These are phyloP conservation scores for Eupithecia inturbata DNA, from an alignment of 2,888 invertebrate genomes.

Conservation along the genomic window DNA sequence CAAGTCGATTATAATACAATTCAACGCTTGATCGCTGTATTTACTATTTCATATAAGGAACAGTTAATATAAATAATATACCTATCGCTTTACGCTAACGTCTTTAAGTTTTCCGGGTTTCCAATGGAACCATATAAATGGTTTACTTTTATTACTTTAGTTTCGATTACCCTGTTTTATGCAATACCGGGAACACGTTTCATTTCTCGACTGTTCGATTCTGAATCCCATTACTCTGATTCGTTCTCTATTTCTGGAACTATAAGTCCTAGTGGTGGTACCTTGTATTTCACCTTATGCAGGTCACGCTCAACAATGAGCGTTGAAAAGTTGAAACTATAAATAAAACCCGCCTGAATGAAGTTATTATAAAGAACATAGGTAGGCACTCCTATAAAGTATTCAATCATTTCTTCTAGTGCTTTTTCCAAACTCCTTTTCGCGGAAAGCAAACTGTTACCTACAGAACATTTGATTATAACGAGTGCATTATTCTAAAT, in stretches of 20 bases:
- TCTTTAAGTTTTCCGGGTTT: slow-evolving; percentile 59
- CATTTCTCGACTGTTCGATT: slow-evolving; percentile 51
- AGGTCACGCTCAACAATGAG: slow-evolving; percentile 38
- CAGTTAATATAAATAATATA: slow-evolving; percentile 37
- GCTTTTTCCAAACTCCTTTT: slow-evolving; percentile 46
- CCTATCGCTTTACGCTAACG: slow-evolving; percentile 47
- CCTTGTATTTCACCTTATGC: slow-evolving; percentile 14
- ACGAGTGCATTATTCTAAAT: slow-evolving; percentile 68
- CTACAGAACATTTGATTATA: slow-evolving; percentile 61
- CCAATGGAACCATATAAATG: slow-evolving; percentile 57
- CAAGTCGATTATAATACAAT: background rate
- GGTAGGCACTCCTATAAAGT: background rate
- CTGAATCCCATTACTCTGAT: slow-evolving; percentile 43
- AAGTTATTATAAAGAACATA: slow-evolving; percentile 17
- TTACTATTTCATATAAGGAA: slow-evolving; percentile 2
- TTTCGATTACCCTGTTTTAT: slow-evolving; percentile 55
- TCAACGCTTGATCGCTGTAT: background rate
- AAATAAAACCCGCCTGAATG: slow-evolving; percentile 19
- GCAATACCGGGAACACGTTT: slow-evolving; percentile 55
- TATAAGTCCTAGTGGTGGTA: background rate
- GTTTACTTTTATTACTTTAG: slow-evolving; percentile 62
- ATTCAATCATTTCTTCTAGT: background rate
- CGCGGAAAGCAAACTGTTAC: slow-evolving; percentile 56
- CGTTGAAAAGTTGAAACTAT: slow-evolving; percentile 23
- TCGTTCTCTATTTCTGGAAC: slow-evolving; percentile 41